phyloP scores from a whole-genome alignment of 2,888 invertebrate species.

The Xestia xanthographa region DNA sequence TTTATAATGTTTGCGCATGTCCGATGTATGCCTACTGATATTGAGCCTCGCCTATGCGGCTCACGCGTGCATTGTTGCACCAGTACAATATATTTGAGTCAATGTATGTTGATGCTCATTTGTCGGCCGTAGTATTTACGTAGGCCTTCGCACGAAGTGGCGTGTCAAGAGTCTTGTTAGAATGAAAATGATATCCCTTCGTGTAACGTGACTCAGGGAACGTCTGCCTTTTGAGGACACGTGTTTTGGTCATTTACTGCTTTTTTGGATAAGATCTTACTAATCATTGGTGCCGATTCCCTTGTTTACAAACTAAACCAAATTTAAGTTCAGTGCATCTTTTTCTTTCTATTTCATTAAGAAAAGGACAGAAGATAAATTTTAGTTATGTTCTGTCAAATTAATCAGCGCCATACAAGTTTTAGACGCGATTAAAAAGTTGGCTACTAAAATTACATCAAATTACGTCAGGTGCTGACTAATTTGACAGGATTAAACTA shows the following conservation, averaged over 20 bases:
- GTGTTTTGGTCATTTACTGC: not conserved
- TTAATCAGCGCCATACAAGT: no score
- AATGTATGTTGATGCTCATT: slow-evolving; percentile 40
- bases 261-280: not conserved
- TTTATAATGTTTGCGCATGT: slow-evolving; percentile 51
- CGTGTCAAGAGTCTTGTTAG: slow-evolving; percentile 47
- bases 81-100: slow-evolving; percentile 56
- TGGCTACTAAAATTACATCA: no score
- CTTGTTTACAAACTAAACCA: no score
- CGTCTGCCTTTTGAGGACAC: slow-evolving; percentile 15
- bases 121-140: slow-evolving; percentile 34
- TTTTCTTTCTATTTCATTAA: no score
- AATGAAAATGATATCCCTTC: slow-evolving; percentile 51
- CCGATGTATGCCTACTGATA: slow-evolving; percentile 57
- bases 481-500: no score
- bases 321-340: no score
- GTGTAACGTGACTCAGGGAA: slow-evolving; percentile 6
- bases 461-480: no score
- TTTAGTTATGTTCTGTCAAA: no score
- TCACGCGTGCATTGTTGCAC: slow-evolving; percentile 65
- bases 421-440: no score
- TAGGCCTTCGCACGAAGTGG: slow-evolving; percentile 28
- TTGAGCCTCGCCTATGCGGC: slow-evolving; percentile 61
- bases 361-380: no score
- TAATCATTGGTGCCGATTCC: no score